Evolutionary conservation across 2,888 invertebrate species (phyloP).

Genomic region (Mellilla xanthometata): DNA sequence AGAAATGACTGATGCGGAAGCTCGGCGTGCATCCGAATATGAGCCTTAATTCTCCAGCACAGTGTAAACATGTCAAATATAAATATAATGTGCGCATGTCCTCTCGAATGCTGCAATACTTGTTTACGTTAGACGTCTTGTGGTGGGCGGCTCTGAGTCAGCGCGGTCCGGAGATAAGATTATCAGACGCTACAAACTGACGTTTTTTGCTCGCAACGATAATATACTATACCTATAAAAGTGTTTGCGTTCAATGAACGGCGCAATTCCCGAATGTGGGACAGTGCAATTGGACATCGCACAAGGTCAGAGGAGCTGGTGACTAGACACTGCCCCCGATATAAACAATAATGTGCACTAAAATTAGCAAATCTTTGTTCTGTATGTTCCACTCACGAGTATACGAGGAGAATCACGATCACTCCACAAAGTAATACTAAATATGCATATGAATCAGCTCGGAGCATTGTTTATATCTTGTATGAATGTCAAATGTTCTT

Average conservation of each 20-base stretch:
- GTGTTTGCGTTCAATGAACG: conserved; percentile 42
- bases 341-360: conserved; percentile 20
- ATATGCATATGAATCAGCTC: conserved; percentile 8
- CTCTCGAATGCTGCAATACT: conserved; percentile 12
- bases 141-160: conserved; percentile 51
- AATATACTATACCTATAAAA: conserved; percentile 33
- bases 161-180: conserved; percentile 35
- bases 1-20: neutral
- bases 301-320: conserved; percentile 43
- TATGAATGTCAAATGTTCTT: neutral
- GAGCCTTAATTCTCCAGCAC: too few relatives aligned
- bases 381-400: neutral
- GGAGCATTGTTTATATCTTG: conserved; percentile 1
- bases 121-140: conserved; percentile 31
- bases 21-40: too few relatives aligned
- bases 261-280: conserved; percentile 39
- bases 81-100: conserved; percentile 13
- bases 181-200: conserved; percentile 36
- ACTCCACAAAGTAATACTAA: conserved; percentile 5
- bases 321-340: conserved; percentile 25
- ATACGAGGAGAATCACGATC: neutral
- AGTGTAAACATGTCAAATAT: conserved; percentile 9
- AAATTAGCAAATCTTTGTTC: conserved; percentile 22
- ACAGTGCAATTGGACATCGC: conserved; percentile 41
- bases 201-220: conserved; percentile 33